These are phyloP conservation scores for Genyomyrus donnyi DNA, from an alignment of 2,113 vertebrate genomes.

Conservation along the genomic window DNA sequence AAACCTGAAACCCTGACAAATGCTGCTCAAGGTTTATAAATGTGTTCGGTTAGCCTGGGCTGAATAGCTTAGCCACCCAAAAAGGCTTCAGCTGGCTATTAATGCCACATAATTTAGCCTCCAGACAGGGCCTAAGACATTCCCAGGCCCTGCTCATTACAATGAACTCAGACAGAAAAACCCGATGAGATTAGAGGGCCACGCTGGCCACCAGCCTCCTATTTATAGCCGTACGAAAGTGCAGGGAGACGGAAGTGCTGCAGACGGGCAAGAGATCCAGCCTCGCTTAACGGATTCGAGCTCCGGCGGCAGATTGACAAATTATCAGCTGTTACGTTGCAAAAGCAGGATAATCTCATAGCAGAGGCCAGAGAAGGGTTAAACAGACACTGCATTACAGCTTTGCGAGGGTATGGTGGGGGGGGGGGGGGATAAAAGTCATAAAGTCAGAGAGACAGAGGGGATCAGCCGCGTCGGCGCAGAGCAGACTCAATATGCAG, in stretches of 20 bases:
- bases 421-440: not conserved
- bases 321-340: not conserved
- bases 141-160: constrained; percentile 41
- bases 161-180: constrained; percentile 40
- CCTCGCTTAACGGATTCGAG: not conserved
- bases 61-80: not conserved
- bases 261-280: constrained; percentile 5
- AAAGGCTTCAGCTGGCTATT: not conserved
- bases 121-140: constrained; percentile 38
- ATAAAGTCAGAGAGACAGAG: not conserved
- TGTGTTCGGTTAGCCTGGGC: not conserved
- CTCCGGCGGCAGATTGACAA: not conserved
- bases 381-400: not conserved
- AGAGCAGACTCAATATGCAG: not conserved
- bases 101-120: constrained; percentile 27
- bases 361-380: not conserved
- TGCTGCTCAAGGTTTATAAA: not conserved
- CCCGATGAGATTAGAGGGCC: constrained; percentile 46
- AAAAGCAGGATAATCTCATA: not conserved
- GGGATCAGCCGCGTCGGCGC: not conserved
- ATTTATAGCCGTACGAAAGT: not conserved
- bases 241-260: constrained; percentile 5
- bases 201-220: constrained; percentile 44
- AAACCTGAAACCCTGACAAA: constrained; percentile 2
- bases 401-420: not conserved